phyloP scores from a whole-genome alignment of 2,113 vertebrate genomes.

The Saccopteryx leptura region DNA sequence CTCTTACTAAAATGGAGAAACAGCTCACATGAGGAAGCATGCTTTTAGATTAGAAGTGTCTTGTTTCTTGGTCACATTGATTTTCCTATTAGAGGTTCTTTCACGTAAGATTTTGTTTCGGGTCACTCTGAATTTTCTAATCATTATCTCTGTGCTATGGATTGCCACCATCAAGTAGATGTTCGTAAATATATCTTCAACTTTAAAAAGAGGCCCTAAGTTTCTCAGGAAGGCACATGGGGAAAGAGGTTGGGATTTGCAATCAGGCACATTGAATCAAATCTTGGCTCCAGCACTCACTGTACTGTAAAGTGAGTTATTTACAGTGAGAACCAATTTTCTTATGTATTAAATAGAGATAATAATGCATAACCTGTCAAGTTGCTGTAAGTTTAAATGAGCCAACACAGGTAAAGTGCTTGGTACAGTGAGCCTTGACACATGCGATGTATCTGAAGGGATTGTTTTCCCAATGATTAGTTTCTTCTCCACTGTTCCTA shows the following conservation, averaged over 20 bases:
- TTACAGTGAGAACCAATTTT: not conserved
- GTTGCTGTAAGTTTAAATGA: slow-evolving; percentile 1
- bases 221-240: not conserved
- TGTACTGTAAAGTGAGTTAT: not conserved
- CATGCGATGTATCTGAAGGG: not conserved
- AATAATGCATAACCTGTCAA: not conserved
- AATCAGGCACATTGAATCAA: not conserved
- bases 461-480: not conserved
- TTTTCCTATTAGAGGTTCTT: not conserved
- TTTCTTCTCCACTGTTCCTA: not conserved
- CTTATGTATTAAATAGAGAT: not conserved
- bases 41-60: not conserved
- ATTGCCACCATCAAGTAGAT: not conserved
- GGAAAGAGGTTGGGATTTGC: not conserved
- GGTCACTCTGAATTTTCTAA: not conserved
- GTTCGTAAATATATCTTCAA: not conserved
- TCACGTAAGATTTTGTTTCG: not conserved
- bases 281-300: not conserved
- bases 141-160: not conserved
- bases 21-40: not conserved
- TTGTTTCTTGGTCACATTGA: not conserved
- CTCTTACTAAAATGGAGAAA: not conserved
- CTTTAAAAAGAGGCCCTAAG: not conserved
- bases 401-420: not conserved
- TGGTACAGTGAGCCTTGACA: not conserved